Evolutionary conservation across 2,113 vertebrate genomes (phyloP).

Genomic region (Xiphias gladius): DNA sequence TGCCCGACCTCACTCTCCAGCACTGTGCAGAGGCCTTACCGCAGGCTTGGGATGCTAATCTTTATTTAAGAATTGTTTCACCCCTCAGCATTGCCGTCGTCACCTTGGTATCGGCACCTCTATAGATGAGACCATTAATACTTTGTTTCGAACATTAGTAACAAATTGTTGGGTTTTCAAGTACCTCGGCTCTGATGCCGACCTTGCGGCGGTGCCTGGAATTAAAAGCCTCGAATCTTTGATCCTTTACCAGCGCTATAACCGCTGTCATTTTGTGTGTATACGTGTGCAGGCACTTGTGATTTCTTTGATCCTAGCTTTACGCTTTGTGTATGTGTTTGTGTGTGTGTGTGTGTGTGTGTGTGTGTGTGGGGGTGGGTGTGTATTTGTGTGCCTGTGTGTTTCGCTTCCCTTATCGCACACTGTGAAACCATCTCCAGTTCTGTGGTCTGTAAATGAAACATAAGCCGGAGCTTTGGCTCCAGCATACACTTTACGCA

Average conservation of each 20-base stretch:
- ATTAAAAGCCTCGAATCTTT: constrained; percentile 72
- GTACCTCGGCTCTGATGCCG: constrained; percentile 22
- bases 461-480: constrained; percentile 55
- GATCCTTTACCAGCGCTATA: constrained; percentile 57
- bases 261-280: constrained; percentile 49
- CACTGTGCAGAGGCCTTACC: not conserved
- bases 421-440: constrained; percentile 60
- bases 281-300: constrained; percentile 36
- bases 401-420: constrained; percentile 21
- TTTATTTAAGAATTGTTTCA: constrained; percentile 41
- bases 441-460: constrained; percentile 68
- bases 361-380: not conserved
- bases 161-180: constrained; percentile 29
- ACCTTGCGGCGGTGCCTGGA: constrained; percentile 35
- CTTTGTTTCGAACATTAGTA: constrained; percentile 37
- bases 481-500: constrained; percentile 37
- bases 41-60: constrained; percentile 22
- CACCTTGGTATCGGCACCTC: constrained; percentile 26
- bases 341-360: constrained; percentile 1
- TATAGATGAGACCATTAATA: constrained; percentile 29
- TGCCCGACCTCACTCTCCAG: constrained; percentile 11
- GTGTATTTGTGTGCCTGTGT: constrained; percentile 8
- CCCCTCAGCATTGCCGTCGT: constrained; percentile 17
- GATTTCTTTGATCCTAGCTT: constrained; percentile 66
- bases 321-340: not conserved